Base-by-base conservation (phyloP, 92 coral and sea anemone genomes). In the Phenganax subtilis region DNA sequence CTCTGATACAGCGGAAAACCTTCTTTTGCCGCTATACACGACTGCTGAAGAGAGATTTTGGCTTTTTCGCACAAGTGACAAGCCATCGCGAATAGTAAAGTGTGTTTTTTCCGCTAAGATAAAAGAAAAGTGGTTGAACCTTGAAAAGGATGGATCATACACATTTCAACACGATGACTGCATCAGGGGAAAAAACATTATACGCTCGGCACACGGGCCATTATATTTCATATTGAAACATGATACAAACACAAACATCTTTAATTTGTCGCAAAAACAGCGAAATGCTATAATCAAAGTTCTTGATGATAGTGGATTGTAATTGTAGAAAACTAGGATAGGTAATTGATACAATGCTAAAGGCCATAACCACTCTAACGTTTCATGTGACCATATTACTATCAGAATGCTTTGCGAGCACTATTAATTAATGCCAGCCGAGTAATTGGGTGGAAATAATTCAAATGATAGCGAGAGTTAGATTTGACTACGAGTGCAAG, bases 41-140 rank as follows among this genome's bases (percentile, higher is more conserved):
- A 55, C 58, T 1, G 86, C 83, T 6, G 79, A 75, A 44, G 61
- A 86, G 54, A 59, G 52, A 81, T 86, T 81, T 83, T 86, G 88
- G 85, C 76, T 86, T 6, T 86, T 86, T 66, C 68, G 54, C 62
- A 71, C 85, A 10, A 60, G 63, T 9, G 56, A 59, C 30, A 86
- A 63, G 53, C 85, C 88, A 52, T 60, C 71, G n/a, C 61, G 70
- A 57, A 64, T 81, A 10, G 57, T 76, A 71, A 86, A 81, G 68
- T 31, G 76, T 27, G 81, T 47, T n/a, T 60, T 8, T 72, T 74
- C 70, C 44, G 82, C 75, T 3, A 75, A 82, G 71, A 75, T 82
- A 27, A 86, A 59, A 67, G 89, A 86, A 28, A 86, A 75, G 70
- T 86, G 89, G 89, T 66, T 81, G 51, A 86, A 86, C 66, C 85